phyloP scores from a whole-genome alignment of 2,797 vertebrate species.

The Halcyon chelicuti region DNA sequence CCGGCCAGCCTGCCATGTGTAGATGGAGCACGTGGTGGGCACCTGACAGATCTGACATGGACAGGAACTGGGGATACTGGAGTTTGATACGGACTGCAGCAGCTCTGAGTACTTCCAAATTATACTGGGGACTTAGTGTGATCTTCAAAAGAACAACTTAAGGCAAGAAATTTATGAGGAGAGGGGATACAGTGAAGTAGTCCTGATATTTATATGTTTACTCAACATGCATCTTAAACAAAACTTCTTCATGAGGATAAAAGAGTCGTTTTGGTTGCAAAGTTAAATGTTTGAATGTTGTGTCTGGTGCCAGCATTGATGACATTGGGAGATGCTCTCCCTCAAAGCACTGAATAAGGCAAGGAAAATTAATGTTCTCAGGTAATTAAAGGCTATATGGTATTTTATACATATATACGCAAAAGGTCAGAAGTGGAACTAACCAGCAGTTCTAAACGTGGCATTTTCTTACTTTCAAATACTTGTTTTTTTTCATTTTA shows the following conservation, averaged over 20 bases:
- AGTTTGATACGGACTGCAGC: not conserved
- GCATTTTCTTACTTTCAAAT: not conserved
- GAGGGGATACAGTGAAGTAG: not conserved
- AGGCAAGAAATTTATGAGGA: not conserved
- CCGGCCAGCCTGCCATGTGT: not conserved
- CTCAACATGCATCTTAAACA: not conserved
- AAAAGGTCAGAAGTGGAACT: not conserved
- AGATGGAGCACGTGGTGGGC: fast-evolving
- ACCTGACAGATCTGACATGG: not conserved
- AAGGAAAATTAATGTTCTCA: not conserved
- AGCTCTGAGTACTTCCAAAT: not conserved
- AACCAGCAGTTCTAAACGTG: not conserved
- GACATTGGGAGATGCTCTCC: not conserved
- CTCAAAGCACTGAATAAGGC: not conserved
- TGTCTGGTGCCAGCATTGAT: not conserved
- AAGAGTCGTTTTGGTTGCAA: not conserved
- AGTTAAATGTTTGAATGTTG: not conserved
- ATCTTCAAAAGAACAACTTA: not conserved
- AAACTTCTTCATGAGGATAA: not conserved
- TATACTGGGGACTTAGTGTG: not conserved
- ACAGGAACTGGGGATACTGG: not conserved
- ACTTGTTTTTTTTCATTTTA: not conserved
- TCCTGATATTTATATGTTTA: not conserved
- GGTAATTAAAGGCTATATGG: not conserved
- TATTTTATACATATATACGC: not conserved